Conservation (phyloP, 2,888 invertebrate species). For the Tinea pellionella region DNA sequence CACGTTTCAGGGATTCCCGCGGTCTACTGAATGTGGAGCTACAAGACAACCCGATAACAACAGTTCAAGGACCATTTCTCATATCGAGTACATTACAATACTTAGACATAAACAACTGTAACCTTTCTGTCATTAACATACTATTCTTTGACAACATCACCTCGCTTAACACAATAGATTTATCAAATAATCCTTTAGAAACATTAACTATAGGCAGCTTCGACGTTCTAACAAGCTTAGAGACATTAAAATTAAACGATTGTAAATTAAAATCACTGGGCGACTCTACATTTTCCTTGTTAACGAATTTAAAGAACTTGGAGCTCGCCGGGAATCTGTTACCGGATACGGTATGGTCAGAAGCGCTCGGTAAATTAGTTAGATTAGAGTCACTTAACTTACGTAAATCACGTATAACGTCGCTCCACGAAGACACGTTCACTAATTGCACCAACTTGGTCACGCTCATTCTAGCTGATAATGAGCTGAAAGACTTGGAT, state of each 20-base stretch:
- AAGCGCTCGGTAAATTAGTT: conserved; percentile 68
- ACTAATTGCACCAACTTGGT: conserved; percentile 73
- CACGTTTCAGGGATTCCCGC: conserved; percentile 70
- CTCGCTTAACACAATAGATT: conserved; percentile 74
- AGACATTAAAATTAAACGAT: conserved; percentile 73
- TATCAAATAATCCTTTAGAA: conserved; percentile 75
- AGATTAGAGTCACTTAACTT: conserved; percentile 75
- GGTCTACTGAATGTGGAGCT: conserved; percentile 77
- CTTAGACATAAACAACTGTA: conserved; percentile 75
- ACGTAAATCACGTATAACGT: conserved; percentile 69
- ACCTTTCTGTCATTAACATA: conserved; percentile 66
- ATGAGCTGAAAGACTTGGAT: conserved; percentile 73
- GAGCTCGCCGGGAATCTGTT: conserved; percentile 73
- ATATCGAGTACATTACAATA: conserved; percentile 74
- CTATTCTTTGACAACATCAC: conserved; percentile 76
- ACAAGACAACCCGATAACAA: conserved; percentile 73
- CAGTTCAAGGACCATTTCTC: conserved; percentile 74
- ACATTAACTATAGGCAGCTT: conserved; percentile 70
- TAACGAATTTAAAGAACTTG: conserved; percentile 72
- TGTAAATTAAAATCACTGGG: conserved; percentile 72
- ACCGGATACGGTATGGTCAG: conserved; percentile 69
- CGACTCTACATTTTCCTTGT: conserved; percentile 65
- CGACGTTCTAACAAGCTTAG: conserved; percentile 73
- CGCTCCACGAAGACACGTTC: conserved; percentile 74
- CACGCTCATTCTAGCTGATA: conserved; percentile 73